Base-by-base conservation (phyloP, 2,888 invertebrate genomes). In the Nemotelus nigrinus region DNA sequence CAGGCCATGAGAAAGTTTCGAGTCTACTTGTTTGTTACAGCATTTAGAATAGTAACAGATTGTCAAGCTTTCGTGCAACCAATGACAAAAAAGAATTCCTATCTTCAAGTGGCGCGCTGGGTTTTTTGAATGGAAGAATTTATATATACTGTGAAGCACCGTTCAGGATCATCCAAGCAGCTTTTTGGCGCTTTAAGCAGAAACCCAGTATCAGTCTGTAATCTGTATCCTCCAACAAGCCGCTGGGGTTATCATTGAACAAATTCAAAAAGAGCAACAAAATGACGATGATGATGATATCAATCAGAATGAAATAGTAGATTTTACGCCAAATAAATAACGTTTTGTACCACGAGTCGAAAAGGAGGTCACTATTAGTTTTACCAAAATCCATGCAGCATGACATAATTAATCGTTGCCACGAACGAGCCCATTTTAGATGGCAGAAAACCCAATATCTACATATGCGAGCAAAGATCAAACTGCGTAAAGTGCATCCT, bases 1-100 rank as follows among this genome's bases (percentile, higher is more conserved):
- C 76, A 58, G 6, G 68, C 77, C 1, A n/a, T 78, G 25, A 77
- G 67, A 47, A 78, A 77, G 44, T 67, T 78, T 3, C 53, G 76
- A 45, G 60, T 72, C 3, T 79, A 78, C 48, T 57, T 79, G 60
- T 47, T 78, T n/a, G 74, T 68, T 8, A 45, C 53, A 7, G 25
- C 3, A 47, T 74, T 77, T 64, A 77, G 76, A 65, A 48, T 80
- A 3, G 41, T 72, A 1, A 78, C 79, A n/a, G 76, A 77, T 45
- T 76, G 79, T 50, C 53, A 45, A 58, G 70, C 53, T 5, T 70
- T 70, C 41, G 10, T n/a, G n/a, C n/a, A n/a, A 57, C 45, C 2
- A 25, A 77, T 70, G 2, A 57, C 70, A 70, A 0, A 8, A 39
- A 6, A 77, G 44, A 76, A 76, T 25, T 43, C 25, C 57, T 47